Evolutionary conservation across 1,140 invertebrate genomes (phyloP), one percentile per base, ranked within the genome.

Genomic region (Papilio dardanus): DNA sequence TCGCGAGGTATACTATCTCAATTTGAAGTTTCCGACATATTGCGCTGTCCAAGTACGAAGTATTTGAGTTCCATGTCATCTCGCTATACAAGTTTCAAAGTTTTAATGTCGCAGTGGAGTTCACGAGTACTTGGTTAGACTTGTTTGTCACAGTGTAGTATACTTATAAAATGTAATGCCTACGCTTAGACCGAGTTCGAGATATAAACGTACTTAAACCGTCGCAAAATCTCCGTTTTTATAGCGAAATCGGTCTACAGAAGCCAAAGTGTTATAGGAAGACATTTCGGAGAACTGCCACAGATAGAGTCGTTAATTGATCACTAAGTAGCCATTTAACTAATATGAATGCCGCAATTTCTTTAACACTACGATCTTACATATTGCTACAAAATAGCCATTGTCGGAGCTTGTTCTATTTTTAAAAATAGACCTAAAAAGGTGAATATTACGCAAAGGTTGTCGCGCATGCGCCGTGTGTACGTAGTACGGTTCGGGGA

Each of bases 381-480:
- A 2, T 37, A 3, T 14, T 37, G 14, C 2, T 12, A 37, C 35
- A 37, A 12, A n/a, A 16, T 6, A 1, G n/a, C n/a, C 7, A n/a
- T n/a, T 46, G 7, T 46, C 42, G 42, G 42, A 46, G 42, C 3
- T 46, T 46, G 42, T 46, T 46, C 42, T 46, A 46, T 46, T 46
- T 46, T 46, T 46, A 46, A 46, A 54, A 46, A 46, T 46, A 62
- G 8, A 30, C n/a, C 19, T 19, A 62, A 30, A 67, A 68, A 68
- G 30, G n/a, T 68, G 31, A 68, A 68, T 68, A 37, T 33, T 35
- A 33, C 30, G 30, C 31, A 35, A 68, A 68, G 30, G 31, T 37
- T 37, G 30, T 31, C 74, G 84, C 88, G 87, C 89, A 90, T 88
- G 88, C 86, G 88, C 79, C 76, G 8, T 86, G 77, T 77, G 77